A percentile compares a stretch with the other conserved stretches of the same genome.
Conservation (phyloP, 2,113 vertebrate species). For the Promerops cafer region DNA sequence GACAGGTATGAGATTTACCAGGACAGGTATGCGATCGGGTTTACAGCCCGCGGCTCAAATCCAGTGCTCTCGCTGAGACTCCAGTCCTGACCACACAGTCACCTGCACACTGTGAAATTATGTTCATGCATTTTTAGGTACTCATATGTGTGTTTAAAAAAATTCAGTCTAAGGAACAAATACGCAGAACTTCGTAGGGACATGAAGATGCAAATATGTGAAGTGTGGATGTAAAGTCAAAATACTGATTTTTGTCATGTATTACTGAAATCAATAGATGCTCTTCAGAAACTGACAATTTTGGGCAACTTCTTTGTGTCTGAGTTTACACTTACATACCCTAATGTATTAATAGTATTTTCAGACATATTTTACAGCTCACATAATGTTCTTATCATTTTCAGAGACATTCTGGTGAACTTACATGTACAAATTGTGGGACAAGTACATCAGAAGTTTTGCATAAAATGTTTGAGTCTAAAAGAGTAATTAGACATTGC, state of each 20-base stretch:
- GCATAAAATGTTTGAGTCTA: background rate
- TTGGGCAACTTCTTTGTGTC: background rate
- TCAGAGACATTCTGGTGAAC: background rate
- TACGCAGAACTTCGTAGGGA: background rate
- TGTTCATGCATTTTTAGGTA: background rate
- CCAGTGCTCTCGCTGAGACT: background rate
- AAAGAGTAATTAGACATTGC: background rate
- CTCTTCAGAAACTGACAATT: background rate
- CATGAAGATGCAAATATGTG: background rate
- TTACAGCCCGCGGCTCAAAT: background rate
- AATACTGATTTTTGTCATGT: background rate
- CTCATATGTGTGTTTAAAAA: background rate
- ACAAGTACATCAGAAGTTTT: background rate
- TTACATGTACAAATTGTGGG: background rate
- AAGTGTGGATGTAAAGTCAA: background rate
- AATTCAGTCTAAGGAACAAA: background rate
- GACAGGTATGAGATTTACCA: accelerated
- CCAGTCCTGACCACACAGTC: background rate
- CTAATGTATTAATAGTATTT: background rate
- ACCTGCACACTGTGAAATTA: background rate
- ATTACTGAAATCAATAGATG: background rate
- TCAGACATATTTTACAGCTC: background rate
- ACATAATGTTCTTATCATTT: background rate
- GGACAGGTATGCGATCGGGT: accelerated
- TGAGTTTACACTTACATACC: background rate